Conservation (phyloP, 1,140 invertebrate species). For the Holcopasites calliopsidis region DNA sequence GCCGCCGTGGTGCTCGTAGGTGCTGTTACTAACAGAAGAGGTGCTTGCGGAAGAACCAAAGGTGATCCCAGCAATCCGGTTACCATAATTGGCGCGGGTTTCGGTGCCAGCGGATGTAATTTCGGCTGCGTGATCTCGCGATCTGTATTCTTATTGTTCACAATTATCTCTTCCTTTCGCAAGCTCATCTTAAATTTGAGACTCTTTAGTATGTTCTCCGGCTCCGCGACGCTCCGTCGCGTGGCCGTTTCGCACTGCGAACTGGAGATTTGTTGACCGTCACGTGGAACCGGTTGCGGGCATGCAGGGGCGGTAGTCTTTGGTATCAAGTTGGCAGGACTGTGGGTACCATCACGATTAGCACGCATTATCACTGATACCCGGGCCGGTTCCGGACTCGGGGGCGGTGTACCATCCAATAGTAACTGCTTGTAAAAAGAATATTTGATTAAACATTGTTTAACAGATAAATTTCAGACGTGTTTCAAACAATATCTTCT, state of each 20-base stretch:
- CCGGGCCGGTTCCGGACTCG: constrained; percentile 74
- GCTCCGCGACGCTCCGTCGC: constrained; percentile 58
- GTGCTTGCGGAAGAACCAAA: constrained; percentile 77
- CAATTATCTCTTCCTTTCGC: constrained; percentile 82
- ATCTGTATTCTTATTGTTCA: constrained; percentile 81
- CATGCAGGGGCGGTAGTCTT: constrained; percentile 29
- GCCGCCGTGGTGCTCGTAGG: constrained; percentile 47
- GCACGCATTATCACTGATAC: constrained; percentile 90
- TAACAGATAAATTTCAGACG: too few relatives aligned
- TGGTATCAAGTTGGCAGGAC: constrained; percentile 75
- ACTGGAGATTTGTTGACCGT: constrained; percentile 19
- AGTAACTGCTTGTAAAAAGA: constrained; percentile 73
- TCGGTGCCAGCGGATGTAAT: constrained; percentile 74
- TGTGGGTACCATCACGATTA: constrained; percentile 87
- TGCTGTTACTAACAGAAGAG: constrained; percentile 77
- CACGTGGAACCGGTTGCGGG: constrained; percentile 21
- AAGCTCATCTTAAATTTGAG: constrained; percentile 90
- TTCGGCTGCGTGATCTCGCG: constrained; percentile 70
- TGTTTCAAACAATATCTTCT: too few relatives aligned
- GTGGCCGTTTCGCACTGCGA: constrained; percentile 4
- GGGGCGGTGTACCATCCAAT: constrained; percentile 78
- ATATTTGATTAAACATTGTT: background rate
- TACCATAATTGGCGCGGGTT: constrained; percentile 72
- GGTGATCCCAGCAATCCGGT: constrained; percentile 66
- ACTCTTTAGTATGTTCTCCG: constrained; percentile 85